Evolutionary conservation across 2,113 vertebrate species (phyloP).

Genomic region (Ibidorhyncha struthersii): DNA sequence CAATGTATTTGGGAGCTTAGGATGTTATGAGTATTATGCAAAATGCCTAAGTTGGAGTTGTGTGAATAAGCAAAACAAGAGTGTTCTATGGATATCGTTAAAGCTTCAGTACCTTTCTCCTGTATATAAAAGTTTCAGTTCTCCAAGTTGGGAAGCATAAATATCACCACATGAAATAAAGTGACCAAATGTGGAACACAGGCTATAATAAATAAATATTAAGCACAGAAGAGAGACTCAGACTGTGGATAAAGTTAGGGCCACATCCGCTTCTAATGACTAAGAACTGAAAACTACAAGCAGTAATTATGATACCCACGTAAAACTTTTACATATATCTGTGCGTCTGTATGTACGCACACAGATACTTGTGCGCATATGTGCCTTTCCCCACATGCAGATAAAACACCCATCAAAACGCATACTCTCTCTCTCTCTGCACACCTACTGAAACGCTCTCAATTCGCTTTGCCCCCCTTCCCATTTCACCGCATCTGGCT

Average conservation of each 20-base stretch:
- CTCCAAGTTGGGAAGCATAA: not conserved
- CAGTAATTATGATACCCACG: not conserved
- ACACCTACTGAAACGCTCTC: not conserved
- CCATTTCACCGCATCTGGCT: not conserved
- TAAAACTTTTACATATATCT: not conserved
- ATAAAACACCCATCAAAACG: not conserved
- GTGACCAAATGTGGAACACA: not conserved
- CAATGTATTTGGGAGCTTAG: not conserved
- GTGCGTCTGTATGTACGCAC: fast-evolving
- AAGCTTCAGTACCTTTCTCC: not conserved
- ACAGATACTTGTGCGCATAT: not conserved
- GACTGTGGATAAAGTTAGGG: not conserved
- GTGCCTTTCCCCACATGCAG: not conserved
- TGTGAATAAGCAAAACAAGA: not conserved
- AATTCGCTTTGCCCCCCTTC: fast-evolving
- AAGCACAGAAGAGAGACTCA: not conserved
- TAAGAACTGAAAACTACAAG: not conserved
- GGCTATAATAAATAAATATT: not conserved
- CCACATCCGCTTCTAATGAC: not conserved
- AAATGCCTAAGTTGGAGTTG: not conserved
- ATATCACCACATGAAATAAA: not conserved
- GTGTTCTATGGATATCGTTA: not conserved
- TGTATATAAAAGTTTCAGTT: not conserved
- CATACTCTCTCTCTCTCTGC: not conserved
- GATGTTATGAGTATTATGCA: not conserved